Conservation (phyloP, 2,888 invertebrate species). For the Dryococelus australis region DNA sequence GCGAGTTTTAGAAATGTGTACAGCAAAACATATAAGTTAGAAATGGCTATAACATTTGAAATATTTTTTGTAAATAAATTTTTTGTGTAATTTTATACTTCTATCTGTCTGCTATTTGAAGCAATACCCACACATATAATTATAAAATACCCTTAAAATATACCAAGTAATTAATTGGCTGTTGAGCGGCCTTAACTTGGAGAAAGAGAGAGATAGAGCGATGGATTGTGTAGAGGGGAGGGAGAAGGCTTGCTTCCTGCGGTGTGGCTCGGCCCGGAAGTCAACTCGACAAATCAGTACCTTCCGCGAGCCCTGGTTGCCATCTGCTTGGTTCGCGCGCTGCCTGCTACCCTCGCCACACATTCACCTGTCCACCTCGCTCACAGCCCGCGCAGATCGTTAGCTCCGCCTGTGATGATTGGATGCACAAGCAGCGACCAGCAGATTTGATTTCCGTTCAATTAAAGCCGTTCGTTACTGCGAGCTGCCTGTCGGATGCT, state of each 20-base stretch:
- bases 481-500: neutral
- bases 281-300: neutral
- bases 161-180: too few relatives aligned
- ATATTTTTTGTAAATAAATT: too few relatives aligned
- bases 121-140: too few relatives aligned
- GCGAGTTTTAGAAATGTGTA: too few relatives aligned
- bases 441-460: constrained; percentile 10
- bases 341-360: neutral
- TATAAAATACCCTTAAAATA: too few relatives aligned
- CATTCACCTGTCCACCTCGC: neutral
- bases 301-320: neutral
- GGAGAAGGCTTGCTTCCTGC: neutral
- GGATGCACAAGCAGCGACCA: neutral
- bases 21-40: too few relatives aligned
- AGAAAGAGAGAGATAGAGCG: too few relatives aligned
- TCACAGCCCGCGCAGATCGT: neutral
- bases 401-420: neutral
- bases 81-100: too few relatives aligned
- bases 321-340: neutral
- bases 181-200: too few relatives aligned
- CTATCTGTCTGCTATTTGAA: too few relatives aligned
- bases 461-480: neutral
- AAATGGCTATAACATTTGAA: too few relatives aligned
- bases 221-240: too few relatives aligned
- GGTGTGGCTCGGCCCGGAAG: neutral